Percentiles rank a stretch among this genome's conserved stretches.
phyloP scores from a whole-genome alignment of 2,113 vertebrate genomes.

The Bujurquina vittata region DNA sequence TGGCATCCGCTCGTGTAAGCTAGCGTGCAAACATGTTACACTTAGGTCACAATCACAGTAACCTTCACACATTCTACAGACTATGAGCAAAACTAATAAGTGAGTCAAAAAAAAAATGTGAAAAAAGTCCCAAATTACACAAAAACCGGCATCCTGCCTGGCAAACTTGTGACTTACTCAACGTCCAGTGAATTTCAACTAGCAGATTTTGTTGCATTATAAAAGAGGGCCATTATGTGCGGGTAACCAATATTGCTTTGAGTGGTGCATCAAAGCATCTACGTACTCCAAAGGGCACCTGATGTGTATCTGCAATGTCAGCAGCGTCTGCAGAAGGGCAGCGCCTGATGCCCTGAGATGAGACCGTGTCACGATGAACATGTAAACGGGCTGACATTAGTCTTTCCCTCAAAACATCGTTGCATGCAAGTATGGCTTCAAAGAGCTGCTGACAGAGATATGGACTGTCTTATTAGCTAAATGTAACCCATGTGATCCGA shows the following conservation, averaged over 20 bases:
- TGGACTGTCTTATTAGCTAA: background rate
- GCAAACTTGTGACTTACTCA: background rate
- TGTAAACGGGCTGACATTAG: background rate
- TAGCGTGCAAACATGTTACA: too few species aligned
- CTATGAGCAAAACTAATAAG: background rate
- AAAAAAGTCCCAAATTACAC: background rate
- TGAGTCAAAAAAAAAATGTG: too few species aligned
- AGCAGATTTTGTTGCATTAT: background rate
- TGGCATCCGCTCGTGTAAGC: too few species aligned
- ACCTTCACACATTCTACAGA: background rate
- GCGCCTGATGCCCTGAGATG: background rate
- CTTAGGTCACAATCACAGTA: background rate
- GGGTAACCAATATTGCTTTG: background rate
- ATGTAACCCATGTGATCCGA: too few species aligned
- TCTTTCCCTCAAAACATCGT: background rate
- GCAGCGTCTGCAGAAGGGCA: background rate
- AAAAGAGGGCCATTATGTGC: background rate
- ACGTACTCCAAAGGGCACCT: background rate
- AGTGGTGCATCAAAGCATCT: background rate
- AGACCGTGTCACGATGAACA: background rate
- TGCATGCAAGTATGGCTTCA: background rate
- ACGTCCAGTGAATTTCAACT: background rate
- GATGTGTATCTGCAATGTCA: background rate
- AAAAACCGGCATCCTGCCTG: background rate
- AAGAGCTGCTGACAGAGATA: background rate